Base-by-base conservation (phyloP, 2,113 vertebrate genomes). In the Phrynosoma blainvillii region DNA sequence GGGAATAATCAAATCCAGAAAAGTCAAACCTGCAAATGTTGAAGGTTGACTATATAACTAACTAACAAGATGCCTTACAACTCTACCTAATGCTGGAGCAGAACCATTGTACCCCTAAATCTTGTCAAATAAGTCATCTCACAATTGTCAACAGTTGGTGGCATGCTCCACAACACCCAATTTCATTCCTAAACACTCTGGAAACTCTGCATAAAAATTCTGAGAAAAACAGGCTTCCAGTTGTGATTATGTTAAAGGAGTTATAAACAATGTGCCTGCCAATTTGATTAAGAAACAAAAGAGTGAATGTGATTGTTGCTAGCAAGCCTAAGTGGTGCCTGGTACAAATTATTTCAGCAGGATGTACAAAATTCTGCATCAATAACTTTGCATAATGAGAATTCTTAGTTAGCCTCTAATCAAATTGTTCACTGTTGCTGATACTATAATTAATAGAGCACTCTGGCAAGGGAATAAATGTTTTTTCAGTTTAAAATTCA, bases 401-500 rank as follows among this genome's bases (percentile, higher is more conserved):
- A 87, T 52, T 84, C 74, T 13, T 1, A 14, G 88, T n/a, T 74
- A 82, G 79, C 77, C 62, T 40, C 14, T 78, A 88, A 83, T 88
- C 73, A 77, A 88, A 88, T 78, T 68, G 79, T 65, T 87, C 40
- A 47, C 27, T n/a, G 13, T 75, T 87, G 40, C 71, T 40, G 68
- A 77, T 88, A 68, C 71, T 56, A 21, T 83, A 83, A 88, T 88
- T 83, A 86, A 68, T 5, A 27, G 62, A 77, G 21, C 73, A 30
- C 81, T 88, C 30, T 42, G 32, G 59, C 59, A 83, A 68, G 27
- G 18, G 32, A 70, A 87, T 75, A 82, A 75, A 79, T 65, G 75
- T 75, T 88, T 16, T 13, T 83, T 76, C 68, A 73, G 7, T 88
- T 70, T 88, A 56, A 66, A 74, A 83, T 83, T 83, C 80, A 68